Evolutionary conservation across 2,113 vertebrate genomes (phyloP), one percentile per base, ranked within the genome.

Genomic region (Clarias magur): DNA sequence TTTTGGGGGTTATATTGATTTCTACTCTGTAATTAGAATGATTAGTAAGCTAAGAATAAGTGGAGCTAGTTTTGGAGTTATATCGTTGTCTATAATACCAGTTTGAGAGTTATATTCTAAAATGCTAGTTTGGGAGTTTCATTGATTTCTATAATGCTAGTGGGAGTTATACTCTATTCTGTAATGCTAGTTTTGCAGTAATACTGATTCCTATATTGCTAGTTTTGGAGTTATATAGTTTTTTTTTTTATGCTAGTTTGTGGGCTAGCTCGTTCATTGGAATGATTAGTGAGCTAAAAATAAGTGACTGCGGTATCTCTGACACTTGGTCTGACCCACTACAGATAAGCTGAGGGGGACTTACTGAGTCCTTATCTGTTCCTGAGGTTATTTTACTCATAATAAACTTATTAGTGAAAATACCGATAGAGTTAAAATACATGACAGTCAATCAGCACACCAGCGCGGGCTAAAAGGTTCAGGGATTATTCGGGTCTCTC

Each of bases 291-390:
- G 8, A 75, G 38, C 72, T 75, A 75, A 53, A 53, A 75, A 75
- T 75, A 75, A 48, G 9, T 13, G 72, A 11, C 17, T 3, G 53
- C 17, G 30, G n/a, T 53, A 25, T 25, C 48, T 79, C 53, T 56
- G 48, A 57, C 76, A 56, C 76, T 56, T 57, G 53, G 53, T 27
- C 16, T 19, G 17, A 30, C 57, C 78, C 54, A 34, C 34, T 60
- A 17, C 78, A 60, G 78, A 60, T 80, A 80, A 80, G 16, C 79
- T 6, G 56, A 30, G 79, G 79, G 79, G 79, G 79, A 80, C 60
- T 80, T 60, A 80, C 79, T 19, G 57, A 60, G n/a, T 60, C 30
- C 79, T 38, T 80, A 54, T 80, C 79, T 60, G 16, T 80, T 60
- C 79, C 56, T 60, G n/a, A 23, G 56, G 79, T 80, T 13, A 80